Conservation (phyloP, 2,113 vertebrate genomes). For the Podilymbus podiceps region DNA sequence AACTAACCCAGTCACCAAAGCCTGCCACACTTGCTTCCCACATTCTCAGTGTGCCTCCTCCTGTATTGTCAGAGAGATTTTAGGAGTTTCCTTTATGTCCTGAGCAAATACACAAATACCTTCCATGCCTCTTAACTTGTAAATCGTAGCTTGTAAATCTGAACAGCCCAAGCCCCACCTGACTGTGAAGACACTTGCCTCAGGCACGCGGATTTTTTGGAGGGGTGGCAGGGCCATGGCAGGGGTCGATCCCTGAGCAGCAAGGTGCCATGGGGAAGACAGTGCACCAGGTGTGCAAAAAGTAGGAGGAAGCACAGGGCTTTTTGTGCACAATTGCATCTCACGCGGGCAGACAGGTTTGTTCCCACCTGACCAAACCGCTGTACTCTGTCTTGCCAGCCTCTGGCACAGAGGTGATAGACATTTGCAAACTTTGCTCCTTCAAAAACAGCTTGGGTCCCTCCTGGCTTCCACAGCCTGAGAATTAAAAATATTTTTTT, state of each 20-base stretch:
- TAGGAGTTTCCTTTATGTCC: background rate
- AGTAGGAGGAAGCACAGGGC: background rate
- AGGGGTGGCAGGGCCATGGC: background rate
- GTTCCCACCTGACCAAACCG: background rate
- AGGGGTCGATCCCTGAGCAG: background rate
- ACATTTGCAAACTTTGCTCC: background rate
- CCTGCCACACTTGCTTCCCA: background rate
- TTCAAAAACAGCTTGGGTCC: background rate
- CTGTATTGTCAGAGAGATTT: background rate
- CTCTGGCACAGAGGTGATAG: background rate
- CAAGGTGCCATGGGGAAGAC: fast-evolving
- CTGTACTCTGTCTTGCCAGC: background rate
- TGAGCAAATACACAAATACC: background rate
- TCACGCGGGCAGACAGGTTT: background rate
- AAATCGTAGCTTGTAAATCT: background rate
- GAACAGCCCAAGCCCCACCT: background rate
- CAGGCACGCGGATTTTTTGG: fast-evolving
- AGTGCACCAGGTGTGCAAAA: background rate
- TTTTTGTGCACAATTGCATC: background rate
- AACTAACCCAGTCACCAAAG: background rate
- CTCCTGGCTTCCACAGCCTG: background rate
- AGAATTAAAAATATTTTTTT: background rate
- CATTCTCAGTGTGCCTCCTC: background rate
- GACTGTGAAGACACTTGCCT: background rate
- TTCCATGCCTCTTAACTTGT: background rate